Conservation (phyloP, 2,888 invertebrate species). For the Drosophila algonquin region DNA sequence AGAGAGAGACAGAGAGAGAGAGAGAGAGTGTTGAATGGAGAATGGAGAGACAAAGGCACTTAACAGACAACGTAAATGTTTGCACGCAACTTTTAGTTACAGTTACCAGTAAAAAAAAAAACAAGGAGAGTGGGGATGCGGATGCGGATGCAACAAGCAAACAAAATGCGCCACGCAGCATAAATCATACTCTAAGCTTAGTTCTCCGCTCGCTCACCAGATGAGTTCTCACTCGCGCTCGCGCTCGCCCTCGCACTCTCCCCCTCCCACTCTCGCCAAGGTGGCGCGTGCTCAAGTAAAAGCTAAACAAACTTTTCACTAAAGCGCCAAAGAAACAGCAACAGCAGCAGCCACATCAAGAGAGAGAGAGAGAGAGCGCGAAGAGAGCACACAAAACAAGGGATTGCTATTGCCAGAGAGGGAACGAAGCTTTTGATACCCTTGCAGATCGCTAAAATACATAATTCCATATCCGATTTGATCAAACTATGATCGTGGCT, state of each 20-base stretch:
- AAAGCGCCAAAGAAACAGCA: slow-evolving; percentile 49
- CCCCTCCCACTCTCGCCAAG: slow-evolving; percentile 10
- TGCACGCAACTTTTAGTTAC: slow-evolving; percentile 74
- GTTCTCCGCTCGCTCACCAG: background rate
- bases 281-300: slow-evolving; percentile 54
- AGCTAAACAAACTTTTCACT: slow-evolving; percentile 65
- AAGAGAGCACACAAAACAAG: slow-evolving; percentile 35
- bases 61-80: slow-evolving; percentile 71
- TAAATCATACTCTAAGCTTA: slow-evolving; percentile 63
- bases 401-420: too few species aligned
- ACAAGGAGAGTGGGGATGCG: background rate
- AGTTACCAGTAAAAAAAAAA: slow-evolving; percentile 30
- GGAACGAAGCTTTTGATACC: background rate
- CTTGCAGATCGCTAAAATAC: background rate
- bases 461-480: too few species aligned
- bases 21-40: background rate
- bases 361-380: slow-evolving; percentile 30
- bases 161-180: slow-evolving; percentile 63
- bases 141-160: slow-evolving; percentile 54
- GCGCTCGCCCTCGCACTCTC: background rate
- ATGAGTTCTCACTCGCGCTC: background rate
- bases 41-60: slow-evolving; percentile 56
- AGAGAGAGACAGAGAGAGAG: background rate
- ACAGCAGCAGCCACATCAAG: slow-evolving; percentile 23
- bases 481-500: too few species aligned